Percentiles rank a stretch among this genome's conserved stretches.
Evolutionary conservation across 2,888 invertebrate species (phyloP).

Genomic region (Eremobia ochroleuca): DNA sequence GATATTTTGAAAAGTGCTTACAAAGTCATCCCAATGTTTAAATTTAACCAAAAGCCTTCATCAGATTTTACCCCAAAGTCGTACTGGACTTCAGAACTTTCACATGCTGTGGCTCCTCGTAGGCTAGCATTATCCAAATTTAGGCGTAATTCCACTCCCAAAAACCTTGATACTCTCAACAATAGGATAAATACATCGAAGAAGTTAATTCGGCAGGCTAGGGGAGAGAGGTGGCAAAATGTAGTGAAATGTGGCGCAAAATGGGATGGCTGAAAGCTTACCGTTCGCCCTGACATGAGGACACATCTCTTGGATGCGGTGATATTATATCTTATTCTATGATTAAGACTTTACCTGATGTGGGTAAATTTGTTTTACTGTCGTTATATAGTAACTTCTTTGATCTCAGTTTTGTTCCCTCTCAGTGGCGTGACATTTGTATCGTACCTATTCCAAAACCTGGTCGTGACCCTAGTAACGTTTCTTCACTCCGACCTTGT

Average conservation of each 20-base stretch:
- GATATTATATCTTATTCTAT: too few relatives aligned
- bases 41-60: conserved; percentile 9
- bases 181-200: background rate
- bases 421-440: too few relatives aligned
- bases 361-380: too few relatives aligned
- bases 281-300: background rate
- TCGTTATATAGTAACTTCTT: too few relatives aligned
- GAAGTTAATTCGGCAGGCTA: conserved; percentile 1
- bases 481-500: too few relatives aligned
- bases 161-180: conserved; percentile 5
- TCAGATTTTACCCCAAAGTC: background rate
- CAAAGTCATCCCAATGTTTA: conserved; percentile 1
- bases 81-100: background rate
- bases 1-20: conserved; percentile 2
- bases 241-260: conserved; percentile 12
- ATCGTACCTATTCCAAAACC: too few relatives aligned
- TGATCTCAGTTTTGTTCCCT: too few relatives aligned
- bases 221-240: background rate
- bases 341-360: too few relatives aligned
- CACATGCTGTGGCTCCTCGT: background rate
- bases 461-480: too few relatives aligned
- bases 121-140: conserved; percentile 9
- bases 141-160: background rate
- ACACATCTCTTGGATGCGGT: too few relatives aligned
- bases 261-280: conserved; percentile 13